Conservation (phyloP, 2,113 vertebrate species). For the Vulpes ferrilata region DNA sequence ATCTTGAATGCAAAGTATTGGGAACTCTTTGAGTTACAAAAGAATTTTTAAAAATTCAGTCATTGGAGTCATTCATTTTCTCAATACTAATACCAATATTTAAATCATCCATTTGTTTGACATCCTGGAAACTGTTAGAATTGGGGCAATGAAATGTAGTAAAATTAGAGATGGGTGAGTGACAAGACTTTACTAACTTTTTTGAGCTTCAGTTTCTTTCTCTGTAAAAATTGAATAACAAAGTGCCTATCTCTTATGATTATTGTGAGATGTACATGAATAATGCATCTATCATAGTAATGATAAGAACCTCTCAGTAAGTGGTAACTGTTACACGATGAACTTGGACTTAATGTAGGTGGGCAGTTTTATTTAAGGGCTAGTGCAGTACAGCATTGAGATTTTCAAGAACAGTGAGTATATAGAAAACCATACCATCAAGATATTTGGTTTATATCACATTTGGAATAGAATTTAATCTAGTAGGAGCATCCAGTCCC, state of each 20-base stretch:
- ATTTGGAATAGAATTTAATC: neutral
- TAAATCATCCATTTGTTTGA: slow-evolving; percentile 31
- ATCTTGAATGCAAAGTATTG: slow-evolving; percentile 42
- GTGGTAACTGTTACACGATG: neutral
- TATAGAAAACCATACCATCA: neutral
- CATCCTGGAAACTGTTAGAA: neutral
- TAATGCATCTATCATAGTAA: neutral
- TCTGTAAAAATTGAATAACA: neutral
- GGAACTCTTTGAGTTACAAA: neutral
- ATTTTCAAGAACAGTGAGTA: neutral
- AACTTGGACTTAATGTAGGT: neutral
- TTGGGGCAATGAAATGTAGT: neutral
- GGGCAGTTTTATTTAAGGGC: neutral
- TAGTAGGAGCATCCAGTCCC: neutral
- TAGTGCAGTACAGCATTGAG: neutral
- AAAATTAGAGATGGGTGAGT: neutral
- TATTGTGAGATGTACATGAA: neutral
- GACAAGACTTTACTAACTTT: neutral
- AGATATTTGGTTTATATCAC: neutral
- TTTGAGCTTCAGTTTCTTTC: neutral
- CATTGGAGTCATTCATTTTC: slow-evolving; percentile 38
- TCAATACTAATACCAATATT: neutral
- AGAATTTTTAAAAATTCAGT: neutral
- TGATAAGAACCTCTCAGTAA: neutral
- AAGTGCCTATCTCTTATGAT: neutral